Evolutionary conservation across 2,113 vertebrate genomes (phyloP).

Genomic region (Setophaga coronata): DNA sequence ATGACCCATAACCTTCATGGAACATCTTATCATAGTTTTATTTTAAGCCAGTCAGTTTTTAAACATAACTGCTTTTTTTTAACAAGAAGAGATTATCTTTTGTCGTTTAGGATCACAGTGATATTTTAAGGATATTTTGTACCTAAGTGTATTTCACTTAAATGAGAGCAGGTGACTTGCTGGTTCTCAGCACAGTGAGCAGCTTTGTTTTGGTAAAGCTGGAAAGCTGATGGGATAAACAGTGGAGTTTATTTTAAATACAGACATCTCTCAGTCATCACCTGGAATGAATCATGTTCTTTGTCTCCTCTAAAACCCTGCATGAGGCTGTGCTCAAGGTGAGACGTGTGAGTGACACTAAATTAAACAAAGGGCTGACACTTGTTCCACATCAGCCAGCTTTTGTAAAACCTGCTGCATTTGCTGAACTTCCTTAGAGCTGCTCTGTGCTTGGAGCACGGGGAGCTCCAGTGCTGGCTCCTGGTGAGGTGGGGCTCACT

Average conservation of each 20-base stretch:
- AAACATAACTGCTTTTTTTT: not conserved
- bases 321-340: not conserved
- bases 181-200: not conserved
- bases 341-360: not conserved
- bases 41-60: slow-evolving; percentile 13
- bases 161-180: not conserved
- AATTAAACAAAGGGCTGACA: not conserved
- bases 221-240: not conserved
- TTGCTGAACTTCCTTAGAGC: not conserved
- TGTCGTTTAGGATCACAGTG: not conserved
- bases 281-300: not conserved
- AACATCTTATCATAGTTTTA: slow-evolving; percentile 30
- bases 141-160: not conserved
- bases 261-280: not conserved
- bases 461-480: not conserved
- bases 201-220: slow-evolving; percentile 11
- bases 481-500: accelerated
- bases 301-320: not conserved
- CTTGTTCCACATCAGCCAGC: not conserved
- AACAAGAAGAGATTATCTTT: not conserved
- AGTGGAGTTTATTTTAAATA: not conserved
- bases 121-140: not conserved
- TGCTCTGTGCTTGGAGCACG: accelerated
- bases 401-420: accelerated
- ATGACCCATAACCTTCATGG: slow-evolving; percentile 61